Evolutionary conservation across 2,888 invertebrate genomes (phyloP).

Genomic region (Exocentrus adspersus): DNA sequence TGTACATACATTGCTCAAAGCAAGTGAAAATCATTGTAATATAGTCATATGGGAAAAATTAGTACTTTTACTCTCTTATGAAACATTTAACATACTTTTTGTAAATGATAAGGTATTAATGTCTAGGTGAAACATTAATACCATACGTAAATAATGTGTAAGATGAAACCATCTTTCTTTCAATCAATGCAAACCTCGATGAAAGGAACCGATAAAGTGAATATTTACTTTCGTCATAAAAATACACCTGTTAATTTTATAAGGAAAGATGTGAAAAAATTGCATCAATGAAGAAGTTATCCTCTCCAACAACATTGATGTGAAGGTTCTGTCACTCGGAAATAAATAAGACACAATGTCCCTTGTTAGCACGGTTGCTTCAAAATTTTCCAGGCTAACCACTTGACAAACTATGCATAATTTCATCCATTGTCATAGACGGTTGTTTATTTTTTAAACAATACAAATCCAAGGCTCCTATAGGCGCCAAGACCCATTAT

Average conservation of each 20-base stretch:
- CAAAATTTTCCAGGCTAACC: background rate
- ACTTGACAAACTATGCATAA: slow-evolving; percentile 7
- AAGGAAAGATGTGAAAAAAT: background rate
- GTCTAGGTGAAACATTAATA: background rate
- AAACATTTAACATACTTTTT: no score
- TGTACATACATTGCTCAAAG: no score
- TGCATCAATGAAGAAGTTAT: background rate
- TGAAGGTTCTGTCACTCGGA: background rate
- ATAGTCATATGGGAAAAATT: no score
- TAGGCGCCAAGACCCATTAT: slow-evolving; percentile 37
- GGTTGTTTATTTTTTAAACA: slow-evolving; percentile 22
- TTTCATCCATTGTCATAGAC: slow-evolving; percentile 23
- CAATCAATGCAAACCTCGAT: background rate
- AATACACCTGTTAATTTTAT: background rate
- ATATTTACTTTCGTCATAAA: background rate
- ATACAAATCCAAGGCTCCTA: slow-evolving; percentile 32
- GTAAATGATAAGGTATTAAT: no score
- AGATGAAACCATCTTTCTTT: background rate
- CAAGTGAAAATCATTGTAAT: no score
- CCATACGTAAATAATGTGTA: background rate
- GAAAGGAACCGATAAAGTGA: background rate
- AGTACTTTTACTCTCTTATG: no score
- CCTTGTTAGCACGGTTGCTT: slow-evolving; percentile 6
- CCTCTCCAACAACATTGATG: background rate
- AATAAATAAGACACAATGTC: background rate